Evolutionary conservation across 92 coral and sea anemone species (phyloP).

Genomic region (Metridium senile): DNA sequence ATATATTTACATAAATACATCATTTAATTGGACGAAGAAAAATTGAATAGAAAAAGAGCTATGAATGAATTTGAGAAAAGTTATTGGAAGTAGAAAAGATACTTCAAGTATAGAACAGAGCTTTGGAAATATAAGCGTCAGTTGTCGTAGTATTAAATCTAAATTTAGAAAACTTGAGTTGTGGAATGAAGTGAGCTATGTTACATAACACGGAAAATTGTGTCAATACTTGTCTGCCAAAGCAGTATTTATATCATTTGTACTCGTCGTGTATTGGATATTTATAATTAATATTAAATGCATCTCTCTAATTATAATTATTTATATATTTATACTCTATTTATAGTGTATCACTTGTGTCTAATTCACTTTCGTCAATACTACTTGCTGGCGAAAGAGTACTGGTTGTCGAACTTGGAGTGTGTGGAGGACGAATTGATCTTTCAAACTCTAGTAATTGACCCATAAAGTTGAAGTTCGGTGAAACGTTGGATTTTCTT

Average conservation of each 20-base stretch:
- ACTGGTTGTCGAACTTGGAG: constrained; percentile 88
- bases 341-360: constrained; percentile 27
- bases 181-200: not conserved
- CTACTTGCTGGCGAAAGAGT: constrained; percentile 81
- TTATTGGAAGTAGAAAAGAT: not conserved
- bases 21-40: not conserved
- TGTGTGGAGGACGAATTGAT: constrained; percentile 68
- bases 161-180: not conserved
- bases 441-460: constrained; percentile 94
- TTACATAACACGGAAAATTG: constrained; percentile 20
- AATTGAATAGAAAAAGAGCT: not conserved
- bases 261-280: not conserved
- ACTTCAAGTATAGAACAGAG: not conserved
- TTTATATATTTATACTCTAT: not conserved
- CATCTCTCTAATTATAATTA: not conserved
- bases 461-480: constrained; percentile 99
- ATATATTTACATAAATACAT: not conserved
- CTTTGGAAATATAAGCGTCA: not conserved
- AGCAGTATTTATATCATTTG: not conserved
- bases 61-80: not conserved
- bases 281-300: not conserved
- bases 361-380: constrained; percentile 61
- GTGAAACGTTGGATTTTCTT: constrained; percentile 94
- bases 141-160: not conserved
- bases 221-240: constrained; percentile 31